Evolutionary conservation across 1,140 invertebrate species (phyloP).

Genomic region (Pinna nobilis): DNA sequence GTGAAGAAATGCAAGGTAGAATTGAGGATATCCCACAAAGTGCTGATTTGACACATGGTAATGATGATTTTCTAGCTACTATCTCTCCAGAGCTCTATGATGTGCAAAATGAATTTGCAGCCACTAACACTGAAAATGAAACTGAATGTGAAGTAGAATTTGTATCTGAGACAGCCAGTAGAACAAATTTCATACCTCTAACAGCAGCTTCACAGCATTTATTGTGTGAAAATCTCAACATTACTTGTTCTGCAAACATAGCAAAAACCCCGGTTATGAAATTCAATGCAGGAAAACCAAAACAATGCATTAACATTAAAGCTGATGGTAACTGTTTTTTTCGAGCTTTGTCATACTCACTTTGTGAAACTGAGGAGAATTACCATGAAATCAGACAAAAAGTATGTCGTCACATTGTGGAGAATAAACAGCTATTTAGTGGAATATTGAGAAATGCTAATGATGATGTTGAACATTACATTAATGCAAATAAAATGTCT

Average conservation of each 20-base stretch:
- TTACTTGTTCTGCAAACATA: background rate
- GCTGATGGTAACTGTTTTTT: slow-evolving; percentile 21
- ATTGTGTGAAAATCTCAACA: background rate
- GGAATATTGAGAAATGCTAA: background rate
- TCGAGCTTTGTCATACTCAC: background rate
- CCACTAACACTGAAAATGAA: no score
- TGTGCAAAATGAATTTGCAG: no score
- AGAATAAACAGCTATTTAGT: background rate
- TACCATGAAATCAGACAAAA: background rate
- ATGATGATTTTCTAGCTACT: no score
- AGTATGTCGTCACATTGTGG: background rate
- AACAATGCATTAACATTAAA: background rate
- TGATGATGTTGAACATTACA: background rate
- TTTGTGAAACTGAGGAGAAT: no score
- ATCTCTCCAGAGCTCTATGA: no score
- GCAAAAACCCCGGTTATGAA: background rate
- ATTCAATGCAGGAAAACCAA: background rate
- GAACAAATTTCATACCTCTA: background rate
- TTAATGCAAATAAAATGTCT: background rate
- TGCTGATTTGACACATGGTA: no score
- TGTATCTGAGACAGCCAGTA: no score
- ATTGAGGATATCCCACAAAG: no score
- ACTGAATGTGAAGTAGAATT: no score
- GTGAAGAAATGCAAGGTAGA: no score
- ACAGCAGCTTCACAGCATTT: background rate